Evolutionary conservation across 2,888 invertebrate genomes (phyloP).

Genomic region (Taenaris catops): DNA sequence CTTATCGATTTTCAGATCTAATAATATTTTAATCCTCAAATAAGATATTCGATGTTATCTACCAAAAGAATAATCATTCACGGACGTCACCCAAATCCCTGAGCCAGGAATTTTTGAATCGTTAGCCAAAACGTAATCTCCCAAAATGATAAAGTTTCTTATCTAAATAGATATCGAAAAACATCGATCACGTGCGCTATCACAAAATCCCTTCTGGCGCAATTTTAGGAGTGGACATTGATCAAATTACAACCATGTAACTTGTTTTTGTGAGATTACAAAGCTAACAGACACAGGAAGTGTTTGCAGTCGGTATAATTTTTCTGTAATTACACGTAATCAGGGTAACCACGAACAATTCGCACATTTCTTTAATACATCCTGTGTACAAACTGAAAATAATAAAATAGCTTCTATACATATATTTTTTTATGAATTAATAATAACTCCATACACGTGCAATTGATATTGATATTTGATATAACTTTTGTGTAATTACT

Average conservation of each 20-base stretch:
- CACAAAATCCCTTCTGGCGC: constrained; percentile 48
- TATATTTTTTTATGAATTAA: too few species aligned
- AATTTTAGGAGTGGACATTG: constrained; percentile 42
- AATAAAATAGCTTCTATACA: too few species aligned
- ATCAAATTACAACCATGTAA: constrained; percentile 24
- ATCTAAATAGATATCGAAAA: constrained; percentile 56
- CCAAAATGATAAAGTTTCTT: constrained; percentile 47
- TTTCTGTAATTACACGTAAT: too few species aligned
- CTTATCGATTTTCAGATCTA: constrained; percentile 12
- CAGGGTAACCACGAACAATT: too few species aligned
- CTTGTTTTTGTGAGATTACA: constrained; percentile 20
- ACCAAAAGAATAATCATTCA: constrained; percentile 14
- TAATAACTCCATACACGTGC: too few species aligned
- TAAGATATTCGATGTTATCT: constrained; percentile 16
- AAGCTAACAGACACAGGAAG: constrained; percentile 15
- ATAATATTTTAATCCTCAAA: constrained; percentile 15
- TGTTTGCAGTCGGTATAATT: neutral
- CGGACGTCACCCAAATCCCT: constrained; percentile 16
- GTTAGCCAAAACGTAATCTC: constrained; percentile 26
- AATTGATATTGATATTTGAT: too few species aligned
- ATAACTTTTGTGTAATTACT: too few species aligned
- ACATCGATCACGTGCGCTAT: constrained; percentile 66
- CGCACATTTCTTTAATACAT: too few species aligned
- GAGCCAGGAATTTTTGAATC: constrained; percentile 6
- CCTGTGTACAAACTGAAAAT: too few species aligned